Base-by-base conservation (phyloP, 2,113 vertebrate genomes). In the Nycticebus coucang region DNA sequence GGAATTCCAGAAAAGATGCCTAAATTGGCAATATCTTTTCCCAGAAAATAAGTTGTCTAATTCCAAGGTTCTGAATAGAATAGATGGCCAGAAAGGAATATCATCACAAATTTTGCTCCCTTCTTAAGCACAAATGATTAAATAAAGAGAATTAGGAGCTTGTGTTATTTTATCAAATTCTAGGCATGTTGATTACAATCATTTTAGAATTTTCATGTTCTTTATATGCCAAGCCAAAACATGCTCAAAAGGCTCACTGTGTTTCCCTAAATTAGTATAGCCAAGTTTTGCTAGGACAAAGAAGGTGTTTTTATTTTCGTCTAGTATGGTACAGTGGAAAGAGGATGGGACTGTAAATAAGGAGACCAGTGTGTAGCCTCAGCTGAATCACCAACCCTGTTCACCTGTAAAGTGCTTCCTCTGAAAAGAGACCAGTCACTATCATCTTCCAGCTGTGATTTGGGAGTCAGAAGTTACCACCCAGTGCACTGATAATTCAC, bases 101-200 rank as follows among this genome's bases (percentile, higher is more conserved):
- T 35, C 8, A 64, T 81, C 66, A 26, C 66, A 71, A 71, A 86
- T 78, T 50, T 41, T 86, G 12, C n/a, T 93, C 24, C 12, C 24
- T 90, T 95, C 78, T 75, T 95, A 91, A 89, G n/a, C 17, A 35
- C 77, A 72, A 88, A 89, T 80, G 35, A 74, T 78, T 80, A 75
- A 84, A 81, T 89, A 93, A 87, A 84, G 81, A 75, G 87, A 94
- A 93, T 91, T 82, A 53, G n/a, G 60, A 90, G n/a, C 18, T 92
- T 33, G 78, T 68, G 66, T 85, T 94, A 80, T 85, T 96, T 95
- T n/a, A 95, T 87, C 74, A 88, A 71, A 78, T 72, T 90, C 72
- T 50, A 55, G 45, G 0, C 69, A 68, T 75, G 62, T 30, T 96
- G 66, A 62, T 15, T 78, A 85, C 8, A 78, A 3, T 78, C 71